Conservation (phyloP, 2,797 vertebrate genomes). For the Molossus alvarezi region DNA sequence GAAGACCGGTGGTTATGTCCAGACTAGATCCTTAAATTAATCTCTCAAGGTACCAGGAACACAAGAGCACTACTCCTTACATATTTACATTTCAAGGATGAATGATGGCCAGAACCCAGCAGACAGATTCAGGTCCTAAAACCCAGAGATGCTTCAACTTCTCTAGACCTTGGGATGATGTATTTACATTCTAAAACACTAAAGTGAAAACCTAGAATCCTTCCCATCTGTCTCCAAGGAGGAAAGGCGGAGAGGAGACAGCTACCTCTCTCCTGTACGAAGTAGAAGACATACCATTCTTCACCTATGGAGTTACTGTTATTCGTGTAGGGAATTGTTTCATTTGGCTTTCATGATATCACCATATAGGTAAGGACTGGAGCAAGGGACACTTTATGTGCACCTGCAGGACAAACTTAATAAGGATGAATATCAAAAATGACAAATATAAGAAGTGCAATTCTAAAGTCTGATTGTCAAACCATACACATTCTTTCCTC, state of each 20-base stretch:
- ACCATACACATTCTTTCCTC: not conserved
- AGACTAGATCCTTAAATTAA: not conserved
- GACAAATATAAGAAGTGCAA: not conserved
- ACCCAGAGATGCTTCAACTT: not conserved
- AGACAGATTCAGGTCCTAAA: not conserved
- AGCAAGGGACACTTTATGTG: not conserved
- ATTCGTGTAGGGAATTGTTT: not conserved
- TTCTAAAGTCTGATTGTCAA: not conserved
- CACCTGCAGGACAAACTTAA: not conserved
- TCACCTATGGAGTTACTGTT: not conserved
- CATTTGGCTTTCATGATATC: not conserved
- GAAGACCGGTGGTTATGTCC: not conserved
- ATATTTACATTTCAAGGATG: not conserved
- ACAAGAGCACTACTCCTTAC: not conserved
- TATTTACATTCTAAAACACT: not conserved
- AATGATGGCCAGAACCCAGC: not conserved
- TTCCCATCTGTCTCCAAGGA: not conserved
- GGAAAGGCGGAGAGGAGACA: not conserved
- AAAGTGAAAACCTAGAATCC: not conserved
- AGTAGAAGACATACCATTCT: not conserved
- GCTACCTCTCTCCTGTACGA: not conserved
- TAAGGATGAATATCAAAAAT: not conserved
- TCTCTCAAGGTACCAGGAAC: not conserved
- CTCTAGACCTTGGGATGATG: not conserved
- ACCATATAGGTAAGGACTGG: not conserved